phyloP scores from a whole-genome alignment of 2,113 vertebrate genomes.

The Toxotes chatareus region DNA sequence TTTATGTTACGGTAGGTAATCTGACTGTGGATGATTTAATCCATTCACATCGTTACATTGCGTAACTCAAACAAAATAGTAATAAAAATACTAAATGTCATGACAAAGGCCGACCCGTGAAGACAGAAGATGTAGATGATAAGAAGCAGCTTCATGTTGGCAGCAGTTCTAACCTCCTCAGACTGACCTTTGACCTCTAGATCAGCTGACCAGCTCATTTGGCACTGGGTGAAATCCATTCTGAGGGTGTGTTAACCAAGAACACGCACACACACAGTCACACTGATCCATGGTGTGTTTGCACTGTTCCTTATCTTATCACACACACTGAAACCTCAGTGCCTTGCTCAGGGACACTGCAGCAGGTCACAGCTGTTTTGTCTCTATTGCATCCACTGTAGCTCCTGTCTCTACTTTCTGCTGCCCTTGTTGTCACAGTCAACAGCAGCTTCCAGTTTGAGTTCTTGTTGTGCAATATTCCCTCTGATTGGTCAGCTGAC shows the following conservation, averaged over 20 bases:
- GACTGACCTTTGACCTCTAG: conserved; percentile 38
- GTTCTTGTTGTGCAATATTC: conserved; percentile 21
- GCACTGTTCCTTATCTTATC: conserved; percentile 24
- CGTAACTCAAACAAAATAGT: neutral
- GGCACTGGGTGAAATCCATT: neutral
- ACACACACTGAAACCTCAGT: neutral
- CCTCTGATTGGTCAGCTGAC: conserved; percentile 26
- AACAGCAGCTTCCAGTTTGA: conserved; percentile 29
- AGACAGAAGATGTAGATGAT: neutral
- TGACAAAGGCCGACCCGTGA: neutral
- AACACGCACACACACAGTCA: neutral
- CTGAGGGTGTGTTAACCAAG: neutral
- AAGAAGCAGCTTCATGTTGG: neutral
- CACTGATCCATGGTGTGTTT: conserved; percentile 16
- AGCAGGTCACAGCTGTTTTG: conserved; percentile 19
- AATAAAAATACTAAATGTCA: neutral
- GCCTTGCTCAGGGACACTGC: conserved; percentile 14
- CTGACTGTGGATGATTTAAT: neutral
- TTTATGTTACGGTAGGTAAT: too few relatives aligned
- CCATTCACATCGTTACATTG: neutral
- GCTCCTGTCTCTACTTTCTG: conserved; percentile 1
- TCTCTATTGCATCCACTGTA: conserved; percentile 6
- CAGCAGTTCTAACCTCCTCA: neutral
- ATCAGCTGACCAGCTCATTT: conserved; percentile 24
- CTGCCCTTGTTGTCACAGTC: conserved; percentile 1